phyloP scores from a whole-genome alignment of 2,888 invertebrate genomes.

The Sinotaia quadrata region DNA sequence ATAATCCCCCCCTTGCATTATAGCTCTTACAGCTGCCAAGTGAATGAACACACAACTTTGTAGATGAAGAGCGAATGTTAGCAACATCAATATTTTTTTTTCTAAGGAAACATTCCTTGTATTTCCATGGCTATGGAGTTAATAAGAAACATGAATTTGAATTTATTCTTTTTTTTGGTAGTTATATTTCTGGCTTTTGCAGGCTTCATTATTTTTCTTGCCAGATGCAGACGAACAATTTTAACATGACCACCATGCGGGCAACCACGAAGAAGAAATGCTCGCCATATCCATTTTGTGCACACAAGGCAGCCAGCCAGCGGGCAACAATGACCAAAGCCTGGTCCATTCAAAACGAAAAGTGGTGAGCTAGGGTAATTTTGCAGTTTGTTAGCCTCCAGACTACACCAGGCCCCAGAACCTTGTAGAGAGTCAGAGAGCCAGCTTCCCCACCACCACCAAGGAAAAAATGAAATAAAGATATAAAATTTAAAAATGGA shows the following conservation, averaged over 20 bases:
- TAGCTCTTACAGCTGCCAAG: no score
- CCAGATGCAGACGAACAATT: conserved; percentile 2
- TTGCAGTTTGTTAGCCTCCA: conserved; percentile 39
- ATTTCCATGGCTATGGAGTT: no score
- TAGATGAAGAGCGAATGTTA: no score
- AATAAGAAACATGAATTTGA: no score
- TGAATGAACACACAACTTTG: no score
- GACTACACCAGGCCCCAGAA: conserved; percentile 14
- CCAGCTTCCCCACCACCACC: no score
- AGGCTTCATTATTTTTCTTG: conserved; percentile 4
- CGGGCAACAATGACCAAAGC: conserved; percentile 40
- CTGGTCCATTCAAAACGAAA: conserved; percentile 38
- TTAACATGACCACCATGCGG: conserved; percentile 30
- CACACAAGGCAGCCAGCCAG: conserved; percentile 31
- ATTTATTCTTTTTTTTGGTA: no score
- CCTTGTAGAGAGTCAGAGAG: conserved; percentile 8
- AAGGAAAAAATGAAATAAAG: no score
- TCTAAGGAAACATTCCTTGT: no score
- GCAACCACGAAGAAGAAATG: conserved; percentile 18
- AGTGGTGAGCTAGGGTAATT: conserved; percentile 39
- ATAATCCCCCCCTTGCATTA: no score
- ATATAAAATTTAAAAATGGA: no score
- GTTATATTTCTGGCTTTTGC: background rate
- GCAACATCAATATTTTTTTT: no score
- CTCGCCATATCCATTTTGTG: conserved; percentile 1